Conservation (phyloP, 2,797 vertebrate genomes). For the Neopelma chrysocephalum region DNA sequence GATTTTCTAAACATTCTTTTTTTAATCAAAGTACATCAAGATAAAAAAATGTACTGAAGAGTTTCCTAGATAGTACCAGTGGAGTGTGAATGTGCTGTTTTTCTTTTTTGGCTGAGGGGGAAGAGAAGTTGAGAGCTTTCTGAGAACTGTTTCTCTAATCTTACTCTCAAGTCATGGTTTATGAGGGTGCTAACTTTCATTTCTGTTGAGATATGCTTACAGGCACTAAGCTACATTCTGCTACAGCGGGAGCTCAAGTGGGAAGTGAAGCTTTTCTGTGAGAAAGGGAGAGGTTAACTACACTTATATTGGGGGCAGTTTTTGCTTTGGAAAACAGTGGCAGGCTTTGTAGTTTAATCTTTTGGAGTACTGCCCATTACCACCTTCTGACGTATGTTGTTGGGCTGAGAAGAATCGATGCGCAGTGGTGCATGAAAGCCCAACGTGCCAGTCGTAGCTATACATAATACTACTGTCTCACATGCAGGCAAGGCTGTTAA, state of each 20-base stretch:
- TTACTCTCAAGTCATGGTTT: background rate
- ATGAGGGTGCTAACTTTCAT: background rate
- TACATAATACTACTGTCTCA: background rate
- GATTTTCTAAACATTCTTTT: background rate
- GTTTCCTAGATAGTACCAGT: background rate
- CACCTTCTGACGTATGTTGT: background rate
- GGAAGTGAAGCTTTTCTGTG: background rate
- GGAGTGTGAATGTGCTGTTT: background rate
- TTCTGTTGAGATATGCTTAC: background rate
- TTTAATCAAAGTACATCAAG: background rate
- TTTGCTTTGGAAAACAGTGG: slow-evolving; percentile 13
- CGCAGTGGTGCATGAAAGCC: background rate
- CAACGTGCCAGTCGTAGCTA: background rate
- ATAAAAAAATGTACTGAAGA: background rate
- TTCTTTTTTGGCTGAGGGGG: fast-evolving
- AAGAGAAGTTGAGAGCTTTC: background rate
- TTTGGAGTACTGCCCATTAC: slow-evolving; percentile 8
- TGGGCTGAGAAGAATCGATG: slow-evolving; percentile 23
- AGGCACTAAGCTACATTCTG: background rate
- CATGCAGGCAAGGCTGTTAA: slow-evolving; percentile 1
- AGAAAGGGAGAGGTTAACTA: slow-evolving; percentile 38
- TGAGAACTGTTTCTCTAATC: background rate
- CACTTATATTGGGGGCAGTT: background rate
- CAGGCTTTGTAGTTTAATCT: slow-evolving; percentile 46
- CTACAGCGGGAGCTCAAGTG: background rate